Conservation (phyloP, 2,888 invertebrate genomes). For the Odontothrips loti region DNA sequence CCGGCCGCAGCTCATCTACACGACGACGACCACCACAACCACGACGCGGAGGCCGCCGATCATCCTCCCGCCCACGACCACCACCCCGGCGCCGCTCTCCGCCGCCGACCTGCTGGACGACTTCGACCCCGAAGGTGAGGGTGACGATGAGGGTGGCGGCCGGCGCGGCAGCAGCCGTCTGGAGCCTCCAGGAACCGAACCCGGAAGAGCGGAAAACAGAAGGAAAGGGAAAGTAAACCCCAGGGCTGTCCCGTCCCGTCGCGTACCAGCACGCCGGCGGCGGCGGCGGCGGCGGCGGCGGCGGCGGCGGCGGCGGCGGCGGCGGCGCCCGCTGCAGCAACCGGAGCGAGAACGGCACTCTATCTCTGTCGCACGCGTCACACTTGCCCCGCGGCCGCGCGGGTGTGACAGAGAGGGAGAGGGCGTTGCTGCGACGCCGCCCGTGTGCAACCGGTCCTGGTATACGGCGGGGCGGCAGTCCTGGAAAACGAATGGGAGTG, state of each 20-base stretch:
- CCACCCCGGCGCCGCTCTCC: constrained; percentile 46
- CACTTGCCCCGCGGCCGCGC: too few relatives aligned
- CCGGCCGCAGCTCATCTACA: constrained; percentile 43
- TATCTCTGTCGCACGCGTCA: background rate
- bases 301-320: too few relatives aligned
- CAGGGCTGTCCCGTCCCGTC: background rate
- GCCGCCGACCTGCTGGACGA: constrained; percentile 43
- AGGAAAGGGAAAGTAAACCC: constrained; percentile 27
- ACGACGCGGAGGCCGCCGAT: constrained; percentile 53
- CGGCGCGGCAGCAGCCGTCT: too few relatives aligned
- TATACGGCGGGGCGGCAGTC: background rate
- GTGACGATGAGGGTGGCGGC: too few relatives aligned
- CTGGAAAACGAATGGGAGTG: background rate
- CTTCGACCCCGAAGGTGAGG: constrained; percentile 54
- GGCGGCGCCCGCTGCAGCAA: background rate
- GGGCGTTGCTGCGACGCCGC: too few relatives aligned
- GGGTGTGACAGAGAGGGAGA: too few relatives aligned
- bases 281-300: too few relatives aligned
- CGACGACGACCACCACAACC: constrained; percentile 44
- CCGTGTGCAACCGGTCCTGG: too few relatives aligned
- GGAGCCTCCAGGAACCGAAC: too few relatives aligned
- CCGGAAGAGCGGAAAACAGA: background rate
- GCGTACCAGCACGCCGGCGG: too few relatives aligned
- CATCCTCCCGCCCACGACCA: constrained; percentile 49
- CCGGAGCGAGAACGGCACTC: background rate